A percentile compares a stretch with the other conserved stretches of the same genome.
Conservation (phyloP, 1,140 invertebrate genomes). For the Yoshiicerus persimilis region DNA sequence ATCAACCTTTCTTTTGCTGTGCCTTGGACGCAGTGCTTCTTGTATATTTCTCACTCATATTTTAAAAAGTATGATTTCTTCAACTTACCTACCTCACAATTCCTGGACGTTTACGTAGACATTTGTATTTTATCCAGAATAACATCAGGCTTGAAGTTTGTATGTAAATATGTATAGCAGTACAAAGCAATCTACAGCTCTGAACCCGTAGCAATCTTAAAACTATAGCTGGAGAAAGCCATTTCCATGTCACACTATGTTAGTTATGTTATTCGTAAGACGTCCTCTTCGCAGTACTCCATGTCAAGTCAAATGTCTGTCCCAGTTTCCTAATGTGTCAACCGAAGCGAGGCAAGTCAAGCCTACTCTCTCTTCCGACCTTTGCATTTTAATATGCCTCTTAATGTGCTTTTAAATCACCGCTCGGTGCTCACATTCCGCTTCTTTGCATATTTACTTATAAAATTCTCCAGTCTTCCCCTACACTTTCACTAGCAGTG, state of each 20-base stretch:
- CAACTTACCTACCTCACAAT: not conserved
- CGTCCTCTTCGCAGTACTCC: not conserved
- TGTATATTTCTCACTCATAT: not conserved
- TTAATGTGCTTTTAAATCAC: conserved; percentile 15
- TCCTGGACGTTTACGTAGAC: not conserved
- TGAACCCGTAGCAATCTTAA: not conserved
- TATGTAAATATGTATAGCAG: not conserved
- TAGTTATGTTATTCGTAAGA: not conserved
- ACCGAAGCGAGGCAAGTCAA: not conserved
- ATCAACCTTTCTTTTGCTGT: no score
- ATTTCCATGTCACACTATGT: not conserved
- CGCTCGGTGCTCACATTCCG: not conserved
- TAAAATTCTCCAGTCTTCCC: not conserved
- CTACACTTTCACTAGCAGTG: not conserved
- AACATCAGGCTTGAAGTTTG: not conserved
- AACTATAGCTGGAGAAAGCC: not conserved
- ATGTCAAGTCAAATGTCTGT: conserved; percentile 9
- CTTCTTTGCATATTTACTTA: not conserved
- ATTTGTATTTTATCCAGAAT: not conserved
- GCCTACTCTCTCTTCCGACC: not conserved
- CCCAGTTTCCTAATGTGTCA: conserved; percentile 3
- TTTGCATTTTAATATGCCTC: conserved; percentile 1
- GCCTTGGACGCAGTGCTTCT: not conserved
- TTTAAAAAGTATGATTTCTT: not conserved
- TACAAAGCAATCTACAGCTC: not conserved